These are phyloP conservation scores for Rynchops niger DNA, from an alignment of 2,113 vertebrate species.

Conservation along the genomic window DNA sequence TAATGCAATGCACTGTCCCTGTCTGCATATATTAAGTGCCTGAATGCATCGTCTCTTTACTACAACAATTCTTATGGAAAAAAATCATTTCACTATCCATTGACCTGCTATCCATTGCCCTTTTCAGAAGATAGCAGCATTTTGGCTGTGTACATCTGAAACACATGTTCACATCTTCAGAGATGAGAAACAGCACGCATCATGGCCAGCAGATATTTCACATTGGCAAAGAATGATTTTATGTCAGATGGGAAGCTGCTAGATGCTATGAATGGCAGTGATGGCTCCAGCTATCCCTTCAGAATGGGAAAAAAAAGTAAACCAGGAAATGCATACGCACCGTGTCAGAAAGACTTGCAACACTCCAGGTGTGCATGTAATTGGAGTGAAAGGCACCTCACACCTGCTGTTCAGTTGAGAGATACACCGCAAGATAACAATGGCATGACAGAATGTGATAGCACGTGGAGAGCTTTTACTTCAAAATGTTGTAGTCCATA, in stretches of 20 bases:
- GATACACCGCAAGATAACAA: neutral
- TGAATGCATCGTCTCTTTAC: neutral
- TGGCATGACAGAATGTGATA: neutral
- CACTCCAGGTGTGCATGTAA: neutral
- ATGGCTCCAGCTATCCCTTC: neutral
- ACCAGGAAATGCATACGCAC: neutral
- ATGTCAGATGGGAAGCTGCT: neutral
- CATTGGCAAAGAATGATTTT: neutral
- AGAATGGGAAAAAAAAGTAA: neutral
- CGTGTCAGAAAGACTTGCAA: neutral
- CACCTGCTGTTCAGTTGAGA: neutral
- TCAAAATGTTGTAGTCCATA: neutral
- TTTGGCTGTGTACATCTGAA: neutral
- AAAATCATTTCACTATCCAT: neutral
- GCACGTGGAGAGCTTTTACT: neutral
- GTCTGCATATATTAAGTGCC: neutral
- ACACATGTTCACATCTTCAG: neutral
- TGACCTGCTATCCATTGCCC: neutral
- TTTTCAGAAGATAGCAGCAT: neutral
- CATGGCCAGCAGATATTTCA: neutral
- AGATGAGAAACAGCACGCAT: neutral
- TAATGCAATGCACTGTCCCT: neutral
- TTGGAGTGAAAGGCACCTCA: neutral
- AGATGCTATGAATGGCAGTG: neutral
- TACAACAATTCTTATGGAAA: neutral